These are phyloP conservation scores for Corbicula japonica DNA, from an alignment of 2,888 invertebrate genomes.

Conservation along the genomic window DNA sequence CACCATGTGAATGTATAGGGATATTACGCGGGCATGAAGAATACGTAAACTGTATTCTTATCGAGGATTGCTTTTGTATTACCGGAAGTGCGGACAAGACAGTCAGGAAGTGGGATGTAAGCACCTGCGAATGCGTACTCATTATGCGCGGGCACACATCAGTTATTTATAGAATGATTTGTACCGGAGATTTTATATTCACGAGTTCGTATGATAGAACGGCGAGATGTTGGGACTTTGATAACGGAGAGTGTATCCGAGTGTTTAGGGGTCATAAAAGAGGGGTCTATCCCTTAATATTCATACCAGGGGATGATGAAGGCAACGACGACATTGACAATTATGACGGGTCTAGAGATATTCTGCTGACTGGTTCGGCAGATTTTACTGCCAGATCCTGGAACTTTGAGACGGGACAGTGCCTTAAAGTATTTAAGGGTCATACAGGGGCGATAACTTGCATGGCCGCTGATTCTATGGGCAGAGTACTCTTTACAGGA, in stretches of 20 bases:
- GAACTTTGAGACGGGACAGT: slow-evolving; percentile 86
- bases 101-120: slow-evolving; percentile 88
- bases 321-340: slow-evolving; percentile 78
- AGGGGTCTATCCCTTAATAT: slow-evolving; percentile 87
- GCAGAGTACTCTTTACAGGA: slow-evolving; percentile 87
- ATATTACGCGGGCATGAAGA: slow-evolving; percentile 87
- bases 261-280: slow-evolving; percentile 87
- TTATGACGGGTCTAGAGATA: slow-evolving; percentile 82
- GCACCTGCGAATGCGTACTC: slow-evolving; percentile 87
- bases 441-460: slow-evolving; percentile 87
- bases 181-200: slow-evolving; percentile 87
- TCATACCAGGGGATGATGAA: slow-evolving; percentile 87
- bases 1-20: slow-evolving; percentile 87
- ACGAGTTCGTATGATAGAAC: slow-evolving; percentile 86
- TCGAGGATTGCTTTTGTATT: slow-evolving; percentile 87
- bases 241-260: slow-evolving; percentile 86
- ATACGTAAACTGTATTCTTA: slow-evolving; percentile 87
- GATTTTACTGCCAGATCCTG: slow-evolving; percentile 86
- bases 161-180: slow-evolving; percentile 87
- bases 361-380: slow-evolving; percentile 86
- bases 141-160: slow-evolving; percentile 87
- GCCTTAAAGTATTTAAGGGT: slow-evolving; percentile 85
- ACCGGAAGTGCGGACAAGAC: slow-evolving; percentile 88
- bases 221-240: slow-evolving; percentile 87
- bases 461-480: slow-evolving; percentile 86